Conservation (phyloP, 1,140 invertebrate genomes). For the Choristoneura fumiferana region DNA sequence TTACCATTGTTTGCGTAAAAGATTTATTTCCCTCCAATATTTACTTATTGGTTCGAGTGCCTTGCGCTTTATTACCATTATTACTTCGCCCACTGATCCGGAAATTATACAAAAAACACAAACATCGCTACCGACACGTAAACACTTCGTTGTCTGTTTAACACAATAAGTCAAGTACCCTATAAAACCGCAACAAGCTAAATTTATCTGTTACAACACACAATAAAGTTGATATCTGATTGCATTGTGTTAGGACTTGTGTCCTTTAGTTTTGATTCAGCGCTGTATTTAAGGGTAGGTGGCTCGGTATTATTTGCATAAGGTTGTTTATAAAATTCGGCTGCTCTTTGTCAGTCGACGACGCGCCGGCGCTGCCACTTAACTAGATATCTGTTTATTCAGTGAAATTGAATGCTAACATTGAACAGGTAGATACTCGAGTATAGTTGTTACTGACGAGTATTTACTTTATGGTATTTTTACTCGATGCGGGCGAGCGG, state of each 20-base stretch:
- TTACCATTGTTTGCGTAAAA: slow-evolving; percentile 1
- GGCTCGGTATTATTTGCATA: slow-evolving; percentile 8
- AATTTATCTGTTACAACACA: not conserved
- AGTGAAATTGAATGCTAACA: slow-evolving; percentile 16
- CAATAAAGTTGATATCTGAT: not conserved
- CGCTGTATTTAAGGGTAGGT: slow-evolving; percentile 8
- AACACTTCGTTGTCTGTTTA: not conserved
- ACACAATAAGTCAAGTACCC: not conserved
- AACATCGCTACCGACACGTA: slow-evolving; percentile 11
- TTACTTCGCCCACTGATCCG: slow-evolving; percentile 7
- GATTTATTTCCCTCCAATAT: slow-evolving; percentile 10
- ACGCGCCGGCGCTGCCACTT: slow-evolving; percentile 10
- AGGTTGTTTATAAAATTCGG: slow-evolving; percentile 18
- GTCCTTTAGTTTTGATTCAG: not conserved
- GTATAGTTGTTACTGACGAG: not conserved
- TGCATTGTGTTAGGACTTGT: not conserved
- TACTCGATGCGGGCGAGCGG: slow-evolving; percentile 8
- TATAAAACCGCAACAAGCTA: not conserved
- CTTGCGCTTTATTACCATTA: slow-evolving; percentile 11
- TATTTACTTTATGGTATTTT: slow-evolving; percentile 14
- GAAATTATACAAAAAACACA: slow-evolving; percentile 13
- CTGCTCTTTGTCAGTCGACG: slow-evolving; percentile 14
- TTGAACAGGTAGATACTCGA: not conserved
- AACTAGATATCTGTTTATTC: slow-evolving; percentile 20
- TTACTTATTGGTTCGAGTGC: slow-evolving; percentile 6